Evolutionary conservation across 2,113 vertebrate species (phyloP), one percentile per base, ranked within the genome.

Genomic region (Labrus mixtus): DNA sequence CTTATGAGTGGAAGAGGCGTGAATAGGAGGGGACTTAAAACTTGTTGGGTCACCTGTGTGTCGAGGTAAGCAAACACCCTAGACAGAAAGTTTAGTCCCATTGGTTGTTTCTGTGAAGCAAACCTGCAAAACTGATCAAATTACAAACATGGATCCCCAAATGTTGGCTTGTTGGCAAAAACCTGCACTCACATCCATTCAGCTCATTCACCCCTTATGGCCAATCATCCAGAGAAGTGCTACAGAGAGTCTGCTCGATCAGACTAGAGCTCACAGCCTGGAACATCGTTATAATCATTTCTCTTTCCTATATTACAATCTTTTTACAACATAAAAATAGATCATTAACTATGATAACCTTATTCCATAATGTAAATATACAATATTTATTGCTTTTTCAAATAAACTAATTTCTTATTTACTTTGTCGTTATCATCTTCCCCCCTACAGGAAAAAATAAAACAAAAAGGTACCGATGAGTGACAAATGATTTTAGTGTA

Each of bases 321-420:
- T 93, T 94, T 95, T 90, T 93, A 95, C 92, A 95, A 93, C 93
- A 92, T 92, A 96, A 92, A 95, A 95, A 95, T 87, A 94, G 91
- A 96, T 94, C 94, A 91, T 71, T 90, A 93, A 92, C 92, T 94
- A 95, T 85, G 76, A 93, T 95, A 93, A 94, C 79, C 84, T 85
- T 93, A 89, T 84, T 91, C 84, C 90, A 88, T 94, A 75, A 76
- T 90, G 94, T 90, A 93, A 95, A 95, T 94, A 94, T 90, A 94
- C 91, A 91, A 90, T 92, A 91, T 90, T 87, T 91, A 91, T 90
- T 89, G 89, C 88, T 88, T 91, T 90, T 87, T 89, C 87, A 91
- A 89, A 93, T 85, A 88, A 73, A 89, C 78, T 68, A n/a, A 67
- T 80, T 79, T 90, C 54, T 74, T 72, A 80, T 89, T 79, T 78